phyloP scores from a whole-genome alignment of 2,797 vertebrate species.

The Limosa lapponica region DNA sequence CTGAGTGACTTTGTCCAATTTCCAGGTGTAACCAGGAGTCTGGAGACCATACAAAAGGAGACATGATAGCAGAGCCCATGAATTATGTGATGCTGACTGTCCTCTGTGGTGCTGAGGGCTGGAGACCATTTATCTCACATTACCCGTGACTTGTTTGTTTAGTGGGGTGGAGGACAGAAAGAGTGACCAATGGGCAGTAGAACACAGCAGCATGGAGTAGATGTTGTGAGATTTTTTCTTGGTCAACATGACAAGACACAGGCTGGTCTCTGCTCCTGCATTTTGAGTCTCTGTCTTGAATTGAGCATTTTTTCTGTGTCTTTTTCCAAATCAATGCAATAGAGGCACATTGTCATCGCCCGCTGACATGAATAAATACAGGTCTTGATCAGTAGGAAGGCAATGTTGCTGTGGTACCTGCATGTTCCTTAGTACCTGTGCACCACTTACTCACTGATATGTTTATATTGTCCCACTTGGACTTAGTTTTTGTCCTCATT shows the following conservation, averaged over 20 bases:
- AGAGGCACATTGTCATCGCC: background rate
- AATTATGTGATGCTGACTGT: background rate
- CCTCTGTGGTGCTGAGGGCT: background rate
- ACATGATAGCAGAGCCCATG: rapidly evolving
- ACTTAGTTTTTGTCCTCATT: background rate
- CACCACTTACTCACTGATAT: background rate
- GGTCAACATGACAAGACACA: background rate
- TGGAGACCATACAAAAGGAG: background rate
- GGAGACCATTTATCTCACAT: background rate
- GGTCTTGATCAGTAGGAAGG: background rate
- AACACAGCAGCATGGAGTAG: background rate
- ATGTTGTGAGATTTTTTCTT: background rate
- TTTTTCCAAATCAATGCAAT: background rate
- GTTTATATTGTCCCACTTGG: background rate
- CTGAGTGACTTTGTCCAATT: background rate
- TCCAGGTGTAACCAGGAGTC: background rate
- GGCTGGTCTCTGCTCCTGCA: background rate
- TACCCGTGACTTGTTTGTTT: background rate
- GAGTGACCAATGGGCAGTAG: no score
- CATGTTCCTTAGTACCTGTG: background rate
- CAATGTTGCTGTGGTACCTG: background rate
- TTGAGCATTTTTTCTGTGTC: background rate
- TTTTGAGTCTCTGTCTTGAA: background rate
- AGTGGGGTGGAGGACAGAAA: background rate
- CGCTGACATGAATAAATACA: background rate